These are phyloP conservation scores for Drosophila sp. DNA, from an alignment of 1,140 invertebrate genomes.

Conservation along the genomic window DNA sequence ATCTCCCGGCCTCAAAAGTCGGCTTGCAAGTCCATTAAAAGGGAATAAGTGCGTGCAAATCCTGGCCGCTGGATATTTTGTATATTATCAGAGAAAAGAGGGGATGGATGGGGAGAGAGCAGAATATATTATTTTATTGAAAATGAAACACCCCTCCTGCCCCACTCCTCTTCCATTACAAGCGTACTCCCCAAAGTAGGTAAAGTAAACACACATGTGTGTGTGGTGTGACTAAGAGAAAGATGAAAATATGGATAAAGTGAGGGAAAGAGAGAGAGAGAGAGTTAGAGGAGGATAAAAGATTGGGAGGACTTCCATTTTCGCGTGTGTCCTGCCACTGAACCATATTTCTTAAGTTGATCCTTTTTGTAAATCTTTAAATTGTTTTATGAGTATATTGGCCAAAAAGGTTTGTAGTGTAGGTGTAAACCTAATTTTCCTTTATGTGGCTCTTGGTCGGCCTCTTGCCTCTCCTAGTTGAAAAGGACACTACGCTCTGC, in stretches of 20 bases:
- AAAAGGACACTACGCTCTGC: constrained; percentile 47
- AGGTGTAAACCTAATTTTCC: constrained; percentile 81
- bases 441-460: constrained; percentile 52
- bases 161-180: not conserved
- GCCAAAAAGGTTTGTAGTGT: constrained; percentile 35
- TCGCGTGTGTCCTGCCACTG: constrained; percentile 53
- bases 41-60: constrained; percentile 80
- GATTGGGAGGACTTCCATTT: constrained; percentile 16
- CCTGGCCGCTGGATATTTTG: constrained; percentile 73
- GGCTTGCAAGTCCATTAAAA: constrained; percentile 72
- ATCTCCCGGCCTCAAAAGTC: constrained; percentile 16
- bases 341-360: constrained; percentile 60
- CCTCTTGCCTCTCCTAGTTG: constrained; percentile 38
- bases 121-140: constrained; percentile 75
- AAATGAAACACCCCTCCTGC: constrained; percentile 59
- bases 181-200: constrained; percentile 28
- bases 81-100: constrained; percentile 62
- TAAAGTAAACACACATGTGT: constrained; percentile 71
- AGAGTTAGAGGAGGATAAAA: not conserved
- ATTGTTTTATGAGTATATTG: constrained; percentile 80
- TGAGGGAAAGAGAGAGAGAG: constrained; percentile 28
- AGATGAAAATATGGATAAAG: constrained; percentile 29
- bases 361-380: constrained; percentile 79
- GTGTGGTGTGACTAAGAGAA: constrained; percentile 10
- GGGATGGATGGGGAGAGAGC: not conserved